Evolutionary conservation across 2,797 vertebrate genomes (phyloP).

Genomic region (Protosalanx chinensis): DNA sequence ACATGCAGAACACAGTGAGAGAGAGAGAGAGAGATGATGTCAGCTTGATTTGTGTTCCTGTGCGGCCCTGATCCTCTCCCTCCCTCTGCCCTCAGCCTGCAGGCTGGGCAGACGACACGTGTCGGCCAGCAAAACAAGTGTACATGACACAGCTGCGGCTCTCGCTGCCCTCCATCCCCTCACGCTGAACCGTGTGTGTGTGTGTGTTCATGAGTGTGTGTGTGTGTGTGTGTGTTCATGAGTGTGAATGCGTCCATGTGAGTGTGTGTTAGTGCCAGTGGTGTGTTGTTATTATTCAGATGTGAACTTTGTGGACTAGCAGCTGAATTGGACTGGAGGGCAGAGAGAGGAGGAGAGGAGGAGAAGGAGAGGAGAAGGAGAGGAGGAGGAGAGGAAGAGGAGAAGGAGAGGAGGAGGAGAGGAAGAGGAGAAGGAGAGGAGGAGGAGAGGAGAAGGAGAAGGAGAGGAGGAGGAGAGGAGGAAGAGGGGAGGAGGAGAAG

Average conservation of each 20-base stretch:
- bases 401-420: too few relatives aligned
- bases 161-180: neutral
- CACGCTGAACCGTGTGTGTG: neutral
- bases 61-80: neutral
- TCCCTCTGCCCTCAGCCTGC: neutral
- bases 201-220: neutral
- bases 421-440: too few relatives aligned
- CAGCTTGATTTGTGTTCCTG: neutral
- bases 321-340: neutral
- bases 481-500: too few relatives aligned
- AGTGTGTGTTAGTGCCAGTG: neutral
- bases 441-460: too few relatives aligned
- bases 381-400: too few relatives aligned
- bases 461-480: too few relatives aligned
- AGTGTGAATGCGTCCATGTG: neutral
- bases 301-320: slow-evolving; percentile 7
- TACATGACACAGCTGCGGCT: slow-evolving; percentile 2
- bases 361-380: too few relatives aligned
- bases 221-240: too few relatives aligned
- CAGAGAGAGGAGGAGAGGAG: neutral
- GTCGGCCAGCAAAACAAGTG: neutral
- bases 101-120: neutral
- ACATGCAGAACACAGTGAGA: too few relatives aligned
- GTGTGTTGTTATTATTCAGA: slow-evolving; percentile 8
- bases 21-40: neutral